Conservation (phyloP, 1,140 invertebrate species). For the Cydia fagiglandana region DNA sequence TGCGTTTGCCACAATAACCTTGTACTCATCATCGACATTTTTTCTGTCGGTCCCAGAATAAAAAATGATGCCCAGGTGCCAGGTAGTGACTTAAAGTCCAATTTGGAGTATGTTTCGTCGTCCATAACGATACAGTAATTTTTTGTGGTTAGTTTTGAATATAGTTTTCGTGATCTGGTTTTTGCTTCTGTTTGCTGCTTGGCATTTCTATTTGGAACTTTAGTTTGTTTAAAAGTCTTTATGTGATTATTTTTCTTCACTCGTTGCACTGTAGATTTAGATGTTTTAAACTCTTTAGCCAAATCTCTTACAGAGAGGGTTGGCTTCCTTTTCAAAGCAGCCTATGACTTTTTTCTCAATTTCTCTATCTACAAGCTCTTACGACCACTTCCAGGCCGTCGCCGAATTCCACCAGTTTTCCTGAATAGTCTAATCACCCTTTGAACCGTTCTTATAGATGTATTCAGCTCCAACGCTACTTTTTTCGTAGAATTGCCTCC, state of each 20-base stretch:
- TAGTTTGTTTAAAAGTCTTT: neutral
- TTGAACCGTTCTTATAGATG: neutral
- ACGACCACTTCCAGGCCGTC: constrained; percentile 5
- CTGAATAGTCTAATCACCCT: neutral
- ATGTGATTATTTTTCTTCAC: neutral
- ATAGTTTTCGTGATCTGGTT: neutral
- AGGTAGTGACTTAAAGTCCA: neutral
- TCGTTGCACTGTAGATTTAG: constrained; percentile 4
- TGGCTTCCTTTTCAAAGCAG: neutral
- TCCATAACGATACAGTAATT: neutral
- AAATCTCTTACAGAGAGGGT: neutral
- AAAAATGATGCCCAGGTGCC: too few relatives aligned
- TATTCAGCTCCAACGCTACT: neutral
- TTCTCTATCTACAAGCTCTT: neutral
- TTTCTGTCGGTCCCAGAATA: too few relatives aligned
- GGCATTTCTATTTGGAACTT: neutral
- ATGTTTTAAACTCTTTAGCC: neutral
- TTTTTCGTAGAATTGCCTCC: neutral
- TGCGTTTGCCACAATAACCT: too few relatives aligned
- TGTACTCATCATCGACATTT: too few relatives aligned
- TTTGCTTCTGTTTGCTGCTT: neutral
- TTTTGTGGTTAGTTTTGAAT: neutral
- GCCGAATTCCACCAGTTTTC: neutral
- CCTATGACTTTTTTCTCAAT: constrained; percentile 1
- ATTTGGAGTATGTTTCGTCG: constrained; percentile 12